Evolutionary conservation across 2,797 vertebrate species (phyloP).

Genomic region (Bradypodion pumilum): DNA sequence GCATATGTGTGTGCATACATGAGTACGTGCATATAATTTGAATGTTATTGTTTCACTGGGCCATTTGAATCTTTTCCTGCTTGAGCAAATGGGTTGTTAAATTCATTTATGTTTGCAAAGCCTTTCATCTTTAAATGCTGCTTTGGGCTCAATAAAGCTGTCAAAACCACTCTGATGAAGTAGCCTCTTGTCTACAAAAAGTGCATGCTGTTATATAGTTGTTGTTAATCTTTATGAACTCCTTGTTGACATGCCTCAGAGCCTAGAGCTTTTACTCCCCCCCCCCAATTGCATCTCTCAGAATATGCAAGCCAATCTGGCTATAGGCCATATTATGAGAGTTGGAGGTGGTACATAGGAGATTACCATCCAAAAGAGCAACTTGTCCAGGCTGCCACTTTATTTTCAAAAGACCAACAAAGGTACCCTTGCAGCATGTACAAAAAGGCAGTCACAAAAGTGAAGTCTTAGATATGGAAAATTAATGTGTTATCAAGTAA

Average conservation of each 20-base stretch:
- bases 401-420: neutral
- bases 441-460: neutral
- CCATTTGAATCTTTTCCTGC: neutral
- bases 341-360: too few relatives aligned
- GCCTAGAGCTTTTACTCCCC: too few relatives aligned
- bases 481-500: neutral
- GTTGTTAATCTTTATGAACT: neutral
- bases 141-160: neutral
- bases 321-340: too few relatives aligned
- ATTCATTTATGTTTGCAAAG: slow-evolving; percentile 6
- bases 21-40: neutral
- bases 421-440: neutral
- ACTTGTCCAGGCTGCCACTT: too few relatives aligned
- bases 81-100: neutral
- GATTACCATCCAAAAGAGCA: too few relatives aligned
- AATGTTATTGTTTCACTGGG: neutral
- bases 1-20: too few relatives aligned
- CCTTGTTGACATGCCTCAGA: neutral
- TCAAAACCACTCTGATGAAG: neutral
- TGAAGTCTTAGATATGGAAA: rapidly evolving
- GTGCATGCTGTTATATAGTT: too few relatives aligned
- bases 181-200: neutral
- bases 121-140: neutral
- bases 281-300: too few relatives aligned
- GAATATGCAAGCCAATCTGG: too few relatives aligned